Conservation (phyloP, 2,888 invertebrate genomes). For the Melieria picta region DNA sequence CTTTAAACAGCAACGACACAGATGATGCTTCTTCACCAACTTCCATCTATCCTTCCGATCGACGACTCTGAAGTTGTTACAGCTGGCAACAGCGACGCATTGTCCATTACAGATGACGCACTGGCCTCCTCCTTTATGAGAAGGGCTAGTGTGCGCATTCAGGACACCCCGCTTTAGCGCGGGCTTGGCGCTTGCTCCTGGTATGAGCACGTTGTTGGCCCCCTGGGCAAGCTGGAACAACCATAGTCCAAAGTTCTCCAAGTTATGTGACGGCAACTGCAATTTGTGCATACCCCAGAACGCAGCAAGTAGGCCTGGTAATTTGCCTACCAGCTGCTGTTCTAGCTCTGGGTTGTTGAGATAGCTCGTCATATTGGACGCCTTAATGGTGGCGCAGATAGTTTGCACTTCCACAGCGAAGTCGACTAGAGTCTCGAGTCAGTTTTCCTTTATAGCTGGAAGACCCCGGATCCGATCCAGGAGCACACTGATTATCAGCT, state of each 20-base stretch:
- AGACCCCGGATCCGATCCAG: constrained; percentile 30
- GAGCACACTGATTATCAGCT: constrained; percentile 31
- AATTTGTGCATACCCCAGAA: constrained; percentile 26
- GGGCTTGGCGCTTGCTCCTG: no score
- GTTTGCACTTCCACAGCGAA: constrained; percentile 40
- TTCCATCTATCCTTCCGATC: no score
- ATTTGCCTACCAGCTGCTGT: constrained; percentile 29
- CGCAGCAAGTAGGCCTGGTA: constrained; percentile 22
- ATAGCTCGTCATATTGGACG: constrained; percentile 24
- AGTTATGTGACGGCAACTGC: background rate
- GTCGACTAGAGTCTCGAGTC: constrained; percentile 32
- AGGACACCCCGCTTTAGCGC: no score
- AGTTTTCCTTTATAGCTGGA: constrained; percentile 27
- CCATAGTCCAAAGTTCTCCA: constrained; percentile 25
- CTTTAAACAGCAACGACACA: no score
- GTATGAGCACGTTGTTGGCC: constrained; percentile 12
- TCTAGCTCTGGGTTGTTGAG: constrained; percentile 38
- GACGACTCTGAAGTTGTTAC: no score
- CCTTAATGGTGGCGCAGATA: constrained; percentile 36
- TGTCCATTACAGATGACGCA: no score
- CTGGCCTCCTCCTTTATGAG: no score
- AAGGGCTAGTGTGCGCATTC: no score
- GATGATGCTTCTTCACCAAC: no score
- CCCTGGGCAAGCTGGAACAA: constrained; percentile 10
- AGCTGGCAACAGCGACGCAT: no score